phyloP scores from a whole-genome alignment of 2,888 invertebrate species.

The Ormyrus pomaceus region DNA sequence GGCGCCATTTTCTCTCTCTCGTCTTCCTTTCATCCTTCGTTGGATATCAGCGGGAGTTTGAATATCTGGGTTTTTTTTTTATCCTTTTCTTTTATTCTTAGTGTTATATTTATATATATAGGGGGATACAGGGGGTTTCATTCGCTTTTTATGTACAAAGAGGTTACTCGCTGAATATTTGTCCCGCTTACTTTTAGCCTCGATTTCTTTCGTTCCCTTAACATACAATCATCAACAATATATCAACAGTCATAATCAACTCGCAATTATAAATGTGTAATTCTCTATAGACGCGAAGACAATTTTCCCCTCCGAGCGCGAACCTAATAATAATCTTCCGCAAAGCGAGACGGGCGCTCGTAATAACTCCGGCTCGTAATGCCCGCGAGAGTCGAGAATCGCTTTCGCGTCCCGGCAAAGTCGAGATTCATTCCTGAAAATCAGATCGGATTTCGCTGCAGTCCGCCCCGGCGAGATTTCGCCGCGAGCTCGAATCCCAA shows the following conservation, averaged over 20 bases:
- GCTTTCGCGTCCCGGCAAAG: background rate
- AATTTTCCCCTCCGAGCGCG: slow-evolving; percentile 22
- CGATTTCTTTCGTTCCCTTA: slow-evolving; percentile 26
- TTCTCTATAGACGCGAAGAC: slow-evolving; percentile 35
- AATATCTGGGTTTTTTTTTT: background rate
- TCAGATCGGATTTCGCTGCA: background rate
- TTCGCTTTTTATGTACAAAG: slow-evolving; percentile 26
- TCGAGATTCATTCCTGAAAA: slow-evolving; percentile 8
- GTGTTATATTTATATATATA: slow-evolving; percentile 5
- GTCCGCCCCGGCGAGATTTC: too few relatives aligned
- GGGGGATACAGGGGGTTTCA: too few relatives aligned
- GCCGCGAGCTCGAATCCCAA: background rate
- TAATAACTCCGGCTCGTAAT: background rate
- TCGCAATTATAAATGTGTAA: slow-evolving; percentile 46
- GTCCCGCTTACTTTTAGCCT: slow-evolving; percentile 24
- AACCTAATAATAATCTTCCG: slow-evolving; percentile 5
- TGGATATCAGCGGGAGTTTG: background rate
- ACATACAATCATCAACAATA: slow-evolving; percentile 51
- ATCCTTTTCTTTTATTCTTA: slow-evolving; percentile 12
- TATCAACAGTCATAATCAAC: slow-evolving; percentile 52
- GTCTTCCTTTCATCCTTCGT: slow-evolving; percentile 6
- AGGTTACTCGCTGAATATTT: slow-evolving; percentile 14
- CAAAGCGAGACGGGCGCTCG: too few relatives aligned
- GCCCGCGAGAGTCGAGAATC: background rate
- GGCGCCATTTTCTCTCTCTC: slow-evolving; percentile 53